Conservation (phyloP, 1,140 invertebrate species). For the Helicoverpa armigera region DNA sequence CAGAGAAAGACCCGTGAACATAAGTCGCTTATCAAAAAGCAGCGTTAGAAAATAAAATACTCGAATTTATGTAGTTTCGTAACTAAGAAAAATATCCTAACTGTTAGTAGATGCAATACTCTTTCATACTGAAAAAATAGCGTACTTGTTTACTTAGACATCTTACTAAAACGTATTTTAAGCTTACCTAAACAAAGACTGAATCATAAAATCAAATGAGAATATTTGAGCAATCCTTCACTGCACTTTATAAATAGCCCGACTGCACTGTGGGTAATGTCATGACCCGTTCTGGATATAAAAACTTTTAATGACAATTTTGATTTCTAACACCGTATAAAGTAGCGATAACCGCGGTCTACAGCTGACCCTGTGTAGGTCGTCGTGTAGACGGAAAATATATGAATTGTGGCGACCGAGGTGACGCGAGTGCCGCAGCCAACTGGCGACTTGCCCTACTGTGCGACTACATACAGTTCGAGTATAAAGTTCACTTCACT, state of each 20-base stretch:
- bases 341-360: constrained; percentile 32
- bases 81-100: too few relatives aligned
- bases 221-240: constrained; percentile 41
- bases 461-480: constrained; percentile 57
- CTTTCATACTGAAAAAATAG: background rate
- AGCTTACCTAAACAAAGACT: constrained; percentile 33
- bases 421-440: constrained; percentile 71
- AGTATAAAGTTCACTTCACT: constrained; percentile 77
- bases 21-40: background rate
- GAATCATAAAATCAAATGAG: background rate
- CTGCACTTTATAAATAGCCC: constrained; percentile 45
- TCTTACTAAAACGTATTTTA: background rate
- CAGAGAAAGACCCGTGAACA: background rate
- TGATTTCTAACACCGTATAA: background rate
- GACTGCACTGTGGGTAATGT: constrained; percentile 16
- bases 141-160: background rate
- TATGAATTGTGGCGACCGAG: constrained; percentile 64
- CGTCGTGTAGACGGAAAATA: constrained; percentile 61
- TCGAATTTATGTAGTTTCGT: too few relatives aligned
- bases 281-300: background rate
- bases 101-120: too few relatives aligned
- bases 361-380: constrained; percentile 60
- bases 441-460: constrained; percentile 83
- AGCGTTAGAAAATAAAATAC: background rate
- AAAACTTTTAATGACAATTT: constrained; percentile 10